Conservation (phyloP, 2,888 invertebrate species). For the Drosophila anceps region DNA sequence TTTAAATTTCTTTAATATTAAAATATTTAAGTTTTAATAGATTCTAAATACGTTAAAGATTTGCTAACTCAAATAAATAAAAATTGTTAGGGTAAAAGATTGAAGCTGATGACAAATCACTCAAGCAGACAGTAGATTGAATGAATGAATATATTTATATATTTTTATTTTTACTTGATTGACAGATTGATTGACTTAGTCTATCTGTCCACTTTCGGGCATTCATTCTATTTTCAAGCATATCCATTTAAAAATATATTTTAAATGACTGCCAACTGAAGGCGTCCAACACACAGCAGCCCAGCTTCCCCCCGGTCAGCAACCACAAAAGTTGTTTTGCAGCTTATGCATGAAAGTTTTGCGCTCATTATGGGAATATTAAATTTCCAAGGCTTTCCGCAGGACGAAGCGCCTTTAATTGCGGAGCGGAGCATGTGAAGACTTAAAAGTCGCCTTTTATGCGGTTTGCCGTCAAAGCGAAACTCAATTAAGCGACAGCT, state of each 20-base stretch:
- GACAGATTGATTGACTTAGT: too few relatives aligned
- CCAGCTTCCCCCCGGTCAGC: slow-evolving; percentile 52
- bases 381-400: slow-evolving; percentile 56
- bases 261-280: neutral
- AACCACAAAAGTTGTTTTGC: slow-evolving; percentile 63
- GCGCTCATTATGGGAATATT: slow-evolving; percentile 73
- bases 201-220: neutral
- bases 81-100: too few relatives aligned
- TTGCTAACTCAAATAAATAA: too few relatives aligned
- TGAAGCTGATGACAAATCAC: too few relatives aligned
- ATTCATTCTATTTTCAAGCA: neutral
- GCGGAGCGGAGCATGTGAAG: slow-evolving; percentile 61
- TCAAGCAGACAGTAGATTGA: too few relatives aligned
- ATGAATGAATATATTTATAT: too few relatives aligned
- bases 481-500: slow-evolving; percentile 77
- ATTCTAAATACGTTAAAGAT: too few relatives aligned
- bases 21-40: too few relatives aligned
- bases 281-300: neutral
- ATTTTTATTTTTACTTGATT: too few relatives aligned
- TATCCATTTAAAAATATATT: neutral
- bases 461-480: slow-evolving; percentile 80
- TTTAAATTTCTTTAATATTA: too few relatives aligned
- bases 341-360: slow-evolving; percentile 37
- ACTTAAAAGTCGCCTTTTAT: slow-evolving; percentile 80
- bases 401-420: slow-evolving; percentile 65